Percentiles rank a stretch among this genome's conserved stretches.
Evolutionary conservation across 1,140 invertebrate species (phyloP).

Genomic region (Galleria mellonella): DNA sequence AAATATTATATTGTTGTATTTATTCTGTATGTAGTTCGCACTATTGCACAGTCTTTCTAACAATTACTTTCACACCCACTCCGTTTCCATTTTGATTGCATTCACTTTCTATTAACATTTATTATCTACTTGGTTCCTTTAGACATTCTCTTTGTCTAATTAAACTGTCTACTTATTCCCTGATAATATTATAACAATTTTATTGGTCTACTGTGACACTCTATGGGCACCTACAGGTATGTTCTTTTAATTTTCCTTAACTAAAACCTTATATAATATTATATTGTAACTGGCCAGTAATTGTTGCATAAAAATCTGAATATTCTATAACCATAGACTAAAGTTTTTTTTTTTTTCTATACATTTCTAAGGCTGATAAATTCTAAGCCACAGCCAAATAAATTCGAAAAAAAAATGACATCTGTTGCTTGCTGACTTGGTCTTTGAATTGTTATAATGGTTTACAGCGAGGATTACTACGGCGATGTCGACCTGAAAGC

Average conservation of each 20-base stretch:
- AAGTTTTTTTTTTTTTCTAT: no score
- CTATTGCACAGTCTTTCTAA: conserved; percentile 52
- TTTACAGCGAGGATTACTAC: conserved; percentile 88
- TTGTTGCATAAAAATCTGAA: no score
- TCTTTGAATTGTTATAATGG: conserved; percentile 7
- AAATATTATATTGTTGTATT: conserved; percentile 53
- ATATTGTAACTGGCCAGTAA: background rate
- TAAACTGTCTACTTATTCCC: conserved; percentile 15
- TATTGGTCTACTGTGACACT: background rate
- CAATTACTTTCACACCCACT: conserved; percentile 49
- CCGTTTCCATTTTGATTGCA: conserved; percentile 51
- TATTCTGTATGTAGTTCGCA: conserved; percentile 50
- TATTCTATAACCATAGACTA: no score
- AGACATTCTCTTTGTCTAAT: conserved; percentile 39
- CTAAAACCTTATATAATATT: background rate
- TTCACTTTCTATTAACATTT: conserved; percentile 61
- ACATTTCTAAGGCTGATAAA: no score
- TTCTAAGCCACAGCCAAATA: no score
- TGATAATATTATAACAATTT: conserved; percentile 20
- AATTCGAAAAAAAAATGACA: no score
- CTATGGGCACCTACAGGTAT: conserved; percentile 9
- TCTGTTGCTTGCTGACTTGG: no score
- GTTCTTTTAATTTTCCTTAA: conserved; percentile 2
- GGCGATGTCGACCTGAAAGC: conserved; percentile 88
- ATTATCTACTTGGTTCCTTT: conserved; percentile 45